phyloP scores from a whole-genome alignment of 2,888 invertebrate genomes.

The Pheosia tremula region DNA sequence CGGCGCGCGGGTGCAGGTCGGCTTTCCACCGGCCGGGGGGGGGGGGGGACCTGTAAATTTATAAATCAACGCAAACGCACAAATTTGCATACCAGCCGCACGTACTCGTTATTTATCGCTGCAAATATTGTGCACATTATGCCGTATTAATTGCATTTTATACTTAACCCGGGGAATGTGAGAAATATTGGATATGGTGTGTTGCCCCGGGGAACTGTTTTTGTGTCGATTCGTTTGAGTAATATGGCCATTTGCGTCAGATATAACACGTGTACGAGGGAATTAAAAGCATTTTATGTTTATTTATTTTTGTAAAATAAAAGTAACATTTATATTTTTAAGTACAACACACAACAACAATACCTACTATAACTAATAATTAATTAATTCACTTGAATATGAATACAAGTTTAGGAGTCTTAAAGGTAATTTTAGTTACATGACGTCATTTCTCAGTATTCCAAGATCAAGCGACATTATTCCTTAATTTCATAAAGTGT shows the following conservation, averaged over 20 bases:
- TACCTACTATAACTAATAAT: too few species aligned
- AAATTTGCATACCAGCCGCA: conserved; percentile 40
- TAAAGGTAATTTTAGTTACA: too few species aligned
- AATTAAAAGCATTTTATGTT: not conserved
- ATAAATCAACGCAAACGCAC: conserved; percentile 32
- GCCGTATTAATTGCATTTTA: conserved; percentile 50
- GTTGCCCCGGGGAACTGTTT: conserved; percentile 3
- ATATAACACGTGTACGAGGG: not conserved
- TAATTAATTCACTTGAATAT: too few species aligned
- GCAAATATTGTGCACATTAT: conserved; percentile 60
- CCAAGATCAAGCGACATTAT: not conserved
- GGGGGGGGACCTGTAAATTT: conserved; percentile 20
- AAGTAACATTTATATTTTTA: too few species aligned
- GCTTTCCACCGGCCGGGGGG: conserved; percentile 2
- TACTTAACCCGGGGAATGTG: conserved; percentile 23
- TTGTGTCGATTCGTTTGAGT: not conserved
- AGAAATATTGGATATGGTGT: conserved; percentile 16
- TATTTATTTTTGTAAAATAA: too few species aligned
- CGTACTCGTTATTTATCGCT: conserved; percentile 57
- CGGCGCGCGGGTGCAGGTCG: not conserved
- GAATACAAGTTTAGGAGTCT: not conserved
- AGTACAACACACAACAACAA: too few species aligned
- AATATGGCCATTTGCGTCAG: conserved; percentile 2
- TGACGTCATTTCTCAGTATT: not conserved
- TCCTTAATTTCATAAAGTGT: not conserved